Conservation (phyloP, 2,888 invertebrate genomes). For the Corbicula japonica region DNA sequence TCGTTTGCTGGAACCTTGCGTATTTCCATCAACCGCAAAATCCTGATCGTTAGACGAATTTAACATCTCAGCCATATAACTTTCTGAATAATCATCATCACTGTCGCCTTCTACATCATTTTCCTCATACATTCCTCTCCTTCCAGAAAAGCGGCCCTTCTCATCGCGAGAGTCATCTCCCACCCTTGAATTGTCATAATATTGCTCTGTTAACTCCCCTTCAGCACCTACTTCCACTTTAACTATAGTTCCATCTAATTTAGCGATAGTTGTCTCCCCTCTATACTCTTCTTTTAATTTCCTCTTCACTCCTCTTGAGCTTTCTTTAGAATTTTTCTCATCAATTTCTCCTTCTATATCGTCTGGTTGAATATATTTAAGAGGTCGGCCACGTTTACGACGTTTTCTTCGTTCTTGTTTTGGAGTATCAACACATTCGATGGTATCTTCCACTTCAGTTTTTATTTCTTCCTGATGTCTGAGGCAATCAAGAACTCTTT, state of each 20-base stretch:
- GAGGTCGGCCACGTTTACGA: background rate
- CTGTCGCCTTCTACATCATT: background rate
- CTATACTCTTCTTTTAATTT: background rate
- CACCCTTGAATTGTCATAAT: no score
- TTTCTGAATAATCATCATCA: slow-evolving; percentile 9
- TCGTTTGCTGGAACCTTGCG: background rate
- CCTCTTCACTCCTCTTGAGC: background rate
- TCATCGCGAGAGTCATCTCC: no score
- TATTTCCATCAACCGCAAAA: background rate
- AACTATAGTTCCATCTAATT: background rate
- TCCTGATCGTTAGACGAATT: background rate
- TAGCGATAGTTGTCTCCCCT: background rate
- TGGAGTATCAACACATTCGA: background rate
- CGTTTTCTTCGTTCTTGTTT: background rate
- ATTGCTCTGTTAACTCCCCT: no score
- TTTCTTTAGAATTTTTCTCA: background rate
- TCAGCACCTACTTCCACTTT: slow-evolving; percentile 1
- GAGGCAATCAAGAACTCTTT: slow-evolving; percentile 19
- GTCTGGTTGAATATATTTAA: background rate
- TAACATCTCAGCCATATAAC: background rate
- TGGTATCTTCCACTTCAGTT: background rate
- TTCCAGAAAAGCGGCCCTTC: background rate
- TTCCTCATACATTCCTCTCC: background rate
- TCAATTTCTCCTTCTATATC: background rate
- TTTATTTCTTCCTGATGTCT: background rate